These are phyloP conservation scores for Hemithea aestivaria DNA, from an alignment of 2,888 invertebrate genomes.

Conservation along the genomic window DNA sequence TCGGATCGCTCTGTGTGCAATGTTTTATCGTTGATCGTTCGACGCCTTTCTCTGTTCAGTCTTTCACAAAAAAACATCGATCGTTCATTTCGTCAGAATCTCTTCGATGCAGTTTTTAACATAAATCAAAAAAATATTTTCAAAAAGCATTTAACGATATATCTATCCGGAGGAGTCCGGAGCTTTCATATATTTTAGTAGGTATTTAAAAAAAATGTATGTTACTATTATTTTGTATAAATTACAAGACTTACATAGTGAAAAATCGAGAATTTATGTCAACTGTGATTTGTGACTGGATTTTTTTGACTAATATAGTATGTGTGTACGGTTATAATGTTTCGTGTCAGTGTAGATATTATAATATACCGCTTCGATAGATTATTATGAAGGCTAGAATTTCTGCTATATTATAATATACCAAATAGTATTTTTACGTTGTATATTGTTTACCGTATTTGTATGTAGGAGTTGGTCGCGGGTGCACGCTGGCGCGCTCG, in stretches of 20 bases:
- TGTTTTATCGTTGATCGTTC: slow-evolving; percentile 2
- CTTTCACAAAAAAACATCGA: slow-evolving; percentile 36
- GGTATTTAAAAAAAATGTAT: slow-evolving; percentile 54
- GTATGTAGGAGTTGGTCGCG: slow-evolving; percentile 50
- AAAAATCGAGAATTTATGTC: slow-evolving; percentile 77
- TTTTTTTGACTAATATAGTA: slow-evolving; percentile 67
- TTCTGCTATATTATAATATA: slow-evolving; percentile 75
- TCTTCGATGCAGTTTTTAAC: slow-evolving; percentile 10
- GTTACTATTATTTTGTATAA: slow-evolving; percentile 65
- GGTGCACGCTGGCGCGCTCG: slow-evolving; percentile 26
- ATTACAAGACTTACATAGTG: slow-evolving; percentile 76
- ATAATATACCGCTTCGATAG: slow-evolving; percentile 69
- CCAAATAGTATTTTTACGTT: slow-evolving; percentile 80
- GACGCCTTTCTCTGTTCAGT: slow-evolving; percentile 37
- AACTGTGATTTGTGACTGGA: slow-evolving; percentile 78
- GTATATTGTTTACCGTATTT: slow-evolving; percentile 70
- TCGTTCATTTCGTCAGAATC: slow-evolving; percentile 24
- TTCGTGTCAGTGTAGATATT: slow-evolving; percentile 67
- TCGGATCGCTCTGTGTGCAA: too few relatives aligned
- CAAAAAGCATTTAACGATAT: slow-evolving; percentile 69
- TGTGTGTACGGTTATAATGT: slow-evolving; percentile 66
- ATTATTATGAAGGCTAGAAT: slow-evolving; percentile 72
- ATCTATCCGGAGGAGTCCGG: slow-evolving; percentile 45
- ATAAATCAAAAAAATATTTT: slow-evolving; percentile 30
- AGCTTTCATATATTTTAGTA: slow-evolving; percentile 54